Conservation (phyloP, 2,888 invertebrate species). For the Rhimphoctona megacephalus region DNA sequence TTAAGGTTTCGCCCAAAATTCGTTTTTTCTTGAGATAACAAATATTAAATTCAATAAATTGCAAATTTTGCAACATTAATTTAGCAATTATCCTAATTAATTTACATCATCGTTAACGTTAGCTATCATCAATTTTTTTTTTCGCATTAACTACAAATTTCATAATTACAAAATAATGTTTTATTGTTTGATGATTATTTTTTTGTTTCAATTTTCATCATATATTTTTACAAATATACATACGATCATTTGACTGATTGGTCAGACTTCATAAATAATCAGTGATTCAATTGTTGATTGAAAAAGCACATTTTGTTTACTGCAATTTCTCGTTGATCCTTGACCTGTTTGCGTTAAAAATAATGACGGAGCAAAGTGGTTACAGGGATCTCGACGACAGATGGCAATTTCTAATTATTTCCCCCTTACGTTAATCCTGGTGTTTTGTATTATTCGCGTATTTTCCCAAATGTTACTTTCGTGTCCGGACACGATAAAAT, state of each 20-base stretch:
- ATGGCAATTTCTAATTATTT: slow-evolving; percentile 14
- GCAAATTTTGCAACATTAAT: background rate
- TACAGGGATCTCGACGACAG: background rate
- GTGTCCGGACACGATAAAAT: slow-evolving; percentile 21
- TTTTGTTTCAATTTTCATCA: background rate
- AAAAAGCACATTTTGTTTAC: background rate
- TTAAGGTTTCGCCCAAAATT: background rate
- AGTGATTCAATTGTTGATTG: background rate
- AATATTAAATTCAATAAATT: background rate
- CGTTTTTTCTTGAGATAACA: background rate
- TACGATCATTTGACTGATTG: background rate
- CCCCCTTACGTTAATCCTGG: background rate
- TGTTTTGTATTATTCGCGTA: slow-evolving; percentile 1
- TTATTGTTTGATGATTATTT: background rate
- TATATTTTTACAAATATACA: background rate
- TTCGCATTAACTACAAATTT: background rate
- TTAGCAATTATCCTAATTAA: background rate
- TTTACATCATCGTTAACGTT: background rate
- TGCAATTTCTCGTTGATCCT: background rate
- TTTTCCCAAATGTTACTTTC: background rate
- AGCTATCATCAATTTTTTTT: background rate
- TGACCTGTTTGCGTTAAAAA: background rate
- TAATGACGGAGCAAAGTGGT: background rate
- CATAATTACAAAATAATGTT: background rate
- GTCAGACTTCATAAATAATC: background rate